Evolutionary conservation across 2,797 vertebrate species (phyloP), one percentile per base, ranked within the genome.

Genomic region (Poecile montanus): DNA sequence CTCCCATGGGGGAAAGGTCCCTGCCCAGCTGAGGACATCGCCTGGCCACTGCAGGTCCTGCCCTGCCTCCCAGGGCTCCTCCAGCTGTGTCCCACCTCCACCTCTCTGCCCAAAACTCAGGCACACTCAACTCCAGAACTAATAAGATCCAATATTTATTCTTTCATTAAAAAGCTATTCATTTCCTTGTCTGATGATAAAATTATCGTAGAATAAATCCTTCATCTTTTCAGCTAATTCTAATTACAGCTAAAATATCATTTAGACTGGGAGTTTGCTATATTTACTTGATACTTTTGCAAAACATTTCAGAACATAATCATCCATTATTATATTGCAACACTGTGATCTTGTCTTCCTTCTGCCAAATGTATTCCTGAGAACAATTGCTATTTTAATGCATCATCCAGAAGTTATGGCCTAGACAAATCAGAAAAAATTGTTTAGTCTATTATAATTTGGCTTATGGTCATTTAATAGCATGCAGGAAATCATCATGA

Each of bases 181-280:
- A 81, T 95, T 92, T 88, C 74, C 88, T 92, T 91, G 61, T 87
- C 57, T 88, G 80, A 85, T 38, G 85, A 93, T 96, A 95, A 89
- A 91, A 86, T 78, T 92, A 71, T 84, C 85, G 51, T 94, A 89
- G 88, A 96, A 97, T 87, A 96, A 96, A 96, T 88, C 32, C 16
- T 80, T 96, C 88, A 88, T 96, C 81, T 95, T 96, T 96, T 95
- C 93, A 91, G 42, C 72, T 97, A 96, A 96, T 96, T 97, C 67
- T 96, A 94, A 95, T 94, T 94, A 79, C 79, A 44, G 29, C 84
- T 82, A 84, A 93, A 89, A 67, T 93, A 88, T 93, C 86, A 72
- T 92, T 95, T 95, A 74, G 92, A 73, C 67, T 82, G 45, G 4
- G 51, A 79, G 27, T 91, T 89, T 81, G 67, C 92, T 96, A 87